Evolutionary conservation across 2,113 vertebrate species (phyloP), one percentile per base, ranked within the genome.

Genomic region (Noturus placidus): DNA sequence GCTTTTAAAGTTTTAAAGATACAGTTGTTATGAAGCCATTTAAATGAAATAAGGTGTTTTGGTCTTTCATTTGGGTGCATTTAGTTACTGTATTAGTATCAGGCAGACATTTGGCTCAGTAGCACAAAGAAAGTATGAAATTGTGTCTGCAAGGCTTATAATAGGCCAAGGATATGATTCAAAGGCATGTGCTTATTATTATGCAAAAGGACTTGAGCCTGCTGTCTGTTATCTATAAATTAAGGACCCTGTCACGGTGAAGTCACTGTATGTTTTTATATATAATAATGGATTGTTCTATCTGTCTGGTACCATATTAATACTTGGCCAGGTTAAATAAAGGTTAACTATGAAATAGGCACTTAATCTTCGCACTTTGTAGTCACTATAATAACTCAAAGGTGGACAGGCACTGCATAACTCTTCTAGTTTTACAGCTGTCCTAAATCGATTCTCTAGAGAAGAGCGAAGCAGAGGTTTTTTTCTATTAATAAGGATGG

Each of bases 401-500:
- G 69, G 17, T 13, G 56, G 54, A 14, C 22, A 69, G 27, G 27
- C 63, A 13, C 30, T 19, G n/a, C n/a, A 27, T 9, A 33, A 27
- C 14, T 42, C 27, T 50, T 87, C 27, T 38, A n/a, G 8, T 61
- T 82, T 74, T 25, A 82, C 50, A 74, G 69, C 7, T 7, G 22
- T 82, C 67, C 54, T 50, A 27, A 67, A 82, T 50, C 61, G 19
- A 7, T 25, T 25, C 25, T 52, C 46, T 22, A 17, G 56, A 86
- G 4, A 11, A 67, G 5, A 38, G 56, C 5, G 38, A 35, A 82
- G 72, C 69, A 10, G 38, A 59, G 61, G 74, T 5, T 89, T 69
- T 67, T 83, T 69, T 83, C 80, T 59, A 22, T 33, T 86, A 86
- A 86, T 70, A 81, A 83, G 72, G 69, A 35, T 50, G 74, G 69